Percentiles rank a stretch among this genome's conserved stretches.
phyloP scores from a whole-genome alignment of 2,113 vertebrate species.

The Sturnus vulgaris region DNA sequence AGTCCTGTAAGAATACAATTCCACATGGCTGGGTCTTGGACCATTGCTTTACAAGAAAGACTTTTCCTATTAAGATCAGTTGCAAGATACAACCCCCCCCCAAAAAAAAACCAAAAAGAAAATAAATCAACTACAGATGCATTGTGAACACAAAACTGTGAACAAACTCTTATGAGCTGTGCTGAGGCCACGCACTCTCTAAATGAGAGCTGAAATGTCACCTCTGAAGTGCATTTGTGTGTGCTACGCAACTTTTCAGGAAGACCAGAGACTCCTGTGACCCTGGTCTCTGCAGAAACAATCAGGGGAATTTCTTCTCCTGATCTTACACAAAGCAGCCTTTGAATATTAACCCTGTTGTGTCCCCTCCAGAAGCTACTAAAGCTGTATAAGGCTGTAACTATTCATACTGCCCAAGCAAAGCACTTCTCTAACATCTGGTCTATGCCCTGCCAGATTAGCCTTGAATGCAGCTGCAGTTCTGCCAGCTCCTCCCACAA shows the following conservation, averaged over 20 bases:
- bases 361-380: background rate
- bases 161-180: background rate
- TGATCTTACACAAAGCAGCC: background rate
- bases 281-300: background rate
- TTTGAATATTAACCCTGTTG: background rate
- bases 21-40: background rate
- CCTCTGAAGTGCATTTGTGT: background rate
- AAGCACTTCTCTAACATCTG: conserved; percentile 59
- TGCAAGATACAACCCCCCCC: background rate
- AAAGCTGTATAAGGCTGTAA: background rate
- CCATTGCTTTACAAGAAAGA: background rate
- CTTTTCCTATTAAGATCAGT: background rate
- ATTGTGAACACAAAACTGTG: background rate
- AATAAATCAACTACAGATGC: background rate
- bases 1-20: background rate
- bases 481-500: conserved; percentile 60
- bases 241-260: background rate
- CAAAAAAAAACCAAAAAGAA: background rate
- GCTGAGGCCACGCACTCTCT: background rate
- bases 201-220: background rate
- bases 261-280: background rate
- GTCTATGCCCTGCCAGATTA: conserved; percentile 53
- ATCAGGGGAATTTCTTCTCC: background rate
- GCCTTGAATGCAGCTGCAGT: conserved; percentile 46
- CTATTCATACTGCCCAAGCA: background rate